Evolutionary conservation across 2,113 vertebrate species (phyloP).

Genomic region (Sander vitreus): DNA sequence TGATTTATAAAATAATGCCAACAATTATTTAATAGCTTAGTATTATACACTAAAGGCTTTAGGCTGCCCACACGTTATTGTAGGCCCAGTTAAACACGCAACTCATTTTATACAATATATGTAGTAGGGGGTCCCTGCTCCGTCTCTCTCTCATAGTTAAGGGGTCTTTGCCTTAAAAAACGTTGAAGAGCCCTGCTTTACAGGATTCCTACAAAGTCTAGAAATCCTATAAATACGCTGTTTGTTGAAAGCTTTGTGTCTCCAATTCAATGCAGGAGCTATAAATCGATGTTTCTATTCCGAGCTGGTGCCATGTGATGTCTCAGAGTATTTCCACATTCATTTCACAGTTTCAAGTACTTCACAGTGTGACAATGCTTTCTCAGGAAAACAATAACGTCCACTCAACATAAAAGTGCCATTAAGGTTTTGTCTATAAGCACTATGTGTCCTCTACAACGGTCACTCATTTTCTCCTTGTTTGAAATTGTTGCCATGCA

Average conservation of each 20-base stretch:
- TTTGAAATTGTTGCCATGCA: conserved; percentile 70
- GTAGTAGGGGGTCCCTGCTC: too few relatives aligned
- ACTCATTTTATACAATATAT: too few relatives aligned
- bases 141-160: too few relatives aligned
- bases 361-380: conserved; percentile 22
- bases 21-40: too few relatives aligned
- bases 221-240: conserved; percentile 59
- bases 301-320: conserved; percentile 59
- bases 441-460: conserved; percentile 22
- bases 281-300: conserved; percentile 79
- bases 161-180: too few relatives aligned
- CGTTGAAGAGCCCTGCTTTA: not conserved
- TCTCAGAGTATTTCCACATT: conserved; percentile 48
- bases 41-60: too few relatives aligned
- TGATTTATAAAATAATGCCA: too few relatives aligned
- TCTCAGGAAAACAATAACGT: conserved; percentile 30
- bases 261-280: conserved; percentile 60
- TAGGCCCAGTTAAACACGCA: too few relatives aligned
- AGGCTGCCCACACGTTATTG: too few relatives aligned
- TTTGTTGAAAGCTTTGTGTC: conserved; percentile 60
- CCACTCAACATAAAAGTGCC: conserved; percentile 18
- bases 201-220: not conserved
- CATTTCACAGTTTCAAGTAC: conserved; percentile 11
- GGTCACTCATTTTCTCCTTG: conserved; percentile 40
- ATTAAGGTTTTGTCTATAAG: conserved; percentile 43